These are phyloP conservation scores for Potorous gilbertii DNA, from an alignment of 2,797 vertebrate species.

Conservation along the genomic window DNA sequence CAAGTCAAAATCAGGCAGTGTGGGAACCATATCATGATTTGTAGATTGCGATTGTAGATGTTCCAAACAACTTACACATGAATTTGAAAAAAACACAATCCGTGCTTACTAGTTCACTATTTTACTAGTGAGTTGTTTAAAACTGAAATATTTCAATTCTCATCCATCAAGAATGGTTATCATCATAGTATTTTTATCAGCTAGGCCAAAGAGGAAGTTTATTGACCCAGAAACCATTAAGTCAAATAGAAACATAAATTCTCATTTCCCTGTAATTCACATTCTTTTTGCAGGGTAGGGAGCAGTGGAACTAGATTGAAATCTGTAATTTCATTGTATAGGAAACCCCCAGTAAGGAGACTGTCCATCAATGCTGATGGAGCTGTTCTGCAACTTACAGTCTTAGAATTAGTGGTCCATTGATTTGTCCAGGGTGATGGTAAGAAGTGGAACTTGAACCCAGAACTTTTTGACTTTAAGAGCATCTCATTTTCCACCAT, in stretches of 20 bases:
- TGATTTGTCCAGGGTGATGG: not conserved
- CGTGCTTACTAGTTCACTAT: not conserved
- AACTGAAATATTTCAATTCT: not conserved
- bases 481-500: not conserved
- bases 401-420: not conserved
- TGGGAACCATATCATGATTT: not conserved
- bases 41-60: not conserved
- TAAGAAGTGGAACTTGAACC: not conserved
- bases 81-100: not conserved
- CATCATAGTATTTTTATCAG: not conserved
- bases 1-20: not conserved
- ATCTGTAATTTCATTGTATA: not conserved
- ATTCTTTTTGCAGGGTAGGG: not conserved
- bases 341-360: not conserved
- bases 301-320: accelerated
- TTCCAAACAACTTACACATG: not conserved
- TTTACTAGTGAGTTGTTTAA: not conserved
- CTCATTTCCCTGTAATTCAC: not conserved
- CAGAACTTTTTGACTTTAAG: not conserved
- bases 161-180: not conserved
- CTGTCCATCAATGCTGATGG: not conserved
- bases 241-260: not conserved
- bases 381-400: not conserved
- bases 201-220: not conserved
- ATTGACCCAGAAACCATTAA: not conserved